Conservation (phyloP, 37 sponge, comb jelly and placozoan genomes). For the Oscarella lobularis region DNA sequence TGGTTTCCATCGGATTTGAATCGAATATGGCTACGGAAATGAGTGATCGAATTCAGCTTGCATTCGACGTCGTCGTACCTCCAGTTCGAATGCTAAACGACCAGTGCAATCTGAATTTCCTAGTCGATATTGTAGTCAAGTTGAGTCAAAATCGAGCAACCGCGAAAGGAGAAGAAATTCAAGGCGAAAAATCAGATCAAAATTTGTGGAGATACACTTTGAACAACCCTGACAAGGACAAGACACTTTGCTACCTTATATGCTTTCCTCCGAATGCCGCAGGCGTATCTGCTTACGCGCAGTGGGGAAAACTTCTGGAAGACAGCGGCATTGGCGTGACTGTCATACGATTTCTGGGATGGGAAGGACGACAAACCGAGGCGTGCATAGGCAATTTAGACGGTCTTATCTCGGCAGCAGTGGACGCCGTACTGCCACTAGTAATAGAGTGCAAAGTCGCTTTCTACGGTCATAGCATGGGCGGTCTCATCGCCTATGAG, state of each 20-base stretch:
- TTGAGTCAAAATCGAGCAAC: background rate
- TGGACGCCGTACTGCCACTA: background rate
- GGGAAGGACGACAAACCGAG: background rate
- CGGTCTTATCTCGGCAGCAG: background rate
- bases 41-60: background rate
- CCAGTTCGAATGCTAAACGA: background rate
- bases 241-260: background rate
- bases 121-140: no score
- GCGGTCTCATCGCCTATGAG: background rate
- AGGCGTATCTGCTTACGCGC: background rate
- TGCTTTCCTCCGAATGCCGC: background rate
- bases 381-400: background rate
- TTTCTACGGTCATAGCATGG: background rate
- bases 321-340: background rate
- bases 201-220: background rate
- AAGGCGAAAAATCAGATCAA: no score
- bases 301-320: background rate
- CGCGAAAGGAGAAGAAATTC: background rate
- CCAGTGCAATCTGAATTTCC: background rate
- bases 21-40: background rate
- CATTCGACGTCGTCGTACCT: background rate
- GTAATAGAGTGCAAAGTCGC: background rate
- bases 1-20: background rate
- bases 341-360: background rate
- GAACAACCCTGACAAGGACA: background rate